Evolutionary conservation across 2,888 invertebrate genomes (phyloP), one percentile per base, ranked within the genome.

Genomic region (Eilema sororculum): DNA sequence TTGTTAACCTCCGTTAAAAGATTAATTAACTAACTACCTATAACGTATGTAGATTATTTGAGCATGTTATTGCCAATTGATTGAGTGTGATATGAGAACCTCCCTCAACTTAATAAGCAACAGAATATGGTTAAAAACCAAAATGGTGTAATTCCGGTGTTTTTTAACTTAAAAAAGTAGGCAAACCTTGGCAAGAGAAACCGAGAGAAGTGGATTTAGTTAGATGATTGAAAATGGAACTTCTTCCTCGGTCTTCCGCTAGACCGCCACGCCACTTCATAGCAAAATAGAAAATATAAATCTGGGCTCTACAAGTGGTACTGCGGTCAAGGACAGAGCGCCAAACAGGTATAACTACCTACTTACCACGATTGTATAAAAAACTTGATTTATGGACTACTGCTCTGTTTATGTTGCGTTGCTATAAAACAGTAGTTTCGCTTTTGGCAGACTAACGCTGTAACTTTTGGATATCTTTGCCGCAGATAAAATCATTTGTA

Each of bases 291-390:
- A 24, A 22, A 57, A 22, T 56, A 20, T 56, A 20, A 4, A 24
- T 25, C 24, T 25, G 16, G 24, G 9, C 24, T 3, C 57, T 12
- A 25, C 24, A 58, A 12, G 57, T 58, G 24, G 57, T 16, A 58
- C 57, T 58, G 52, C 52, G 57, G 57, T 58, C 57, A 58, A 58
- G 57, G 57, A 25, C 57, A 5, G 13, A 58, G 24, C 24, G 25
- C 24, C 12, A 58, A 58, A 25, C 25, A 25, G 12, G 25, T 22
- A 12, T 6, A 3, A 20, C 20, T 56, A 24, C 24, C n/a, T 52
- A n/a, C n/a, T n/a, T n/a, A 52, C 20, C n/a, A 52, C 3, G 8
- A 52, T 52, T 52, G n/a, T 52, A 52, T 6, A 20, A 52, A 52
- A 52, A 52, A 52, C 52, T n/a, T 52, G 52, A 52, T 52, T 52